A percentile compares a stretch with the other conserved stretches of the same genome.
Conservation (phyloP, 2,113 vertebrate species). For the Myrmophylax atrothorax region DNA sequence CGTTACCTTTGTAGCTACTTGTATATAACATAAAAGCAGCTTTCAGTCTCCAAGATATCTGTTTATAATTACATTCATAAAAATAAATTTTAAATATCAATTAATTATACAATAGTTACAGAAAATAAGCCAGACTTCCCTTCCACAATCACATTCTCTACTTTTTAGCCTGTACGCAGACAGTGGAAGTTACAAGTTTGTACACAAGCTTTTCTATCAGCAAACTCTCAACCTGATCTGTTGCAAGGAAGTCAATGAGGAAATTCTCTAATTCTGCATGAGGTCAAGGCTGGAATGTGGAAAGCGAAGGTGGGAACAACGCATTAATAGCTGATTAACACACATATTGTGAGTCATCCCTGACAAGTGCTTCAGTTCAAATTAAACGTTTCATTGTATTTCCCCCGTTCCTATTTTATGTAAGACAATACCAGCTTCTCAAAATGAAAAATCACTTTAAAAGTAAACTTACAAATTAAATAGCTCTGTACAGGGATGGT, state of each 20-base stretch:
- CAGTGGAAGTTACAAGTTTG: background rate
- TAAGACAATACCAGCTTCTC: background rate
- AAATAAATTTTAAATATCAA: conserved; percentile 21
- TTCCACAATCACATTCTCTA: background rate
- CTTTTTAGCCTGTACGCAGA: background rate
- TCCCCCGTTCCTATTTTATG: background rate
- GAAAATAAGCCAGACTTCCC: background rate
- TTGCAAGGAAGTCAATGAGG: background rate
- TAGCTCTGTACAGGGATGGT: background rate
- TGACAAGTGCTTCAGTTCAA: background rate
- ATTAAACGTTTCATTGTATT: background rate
- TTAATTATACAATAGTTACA: background rate
- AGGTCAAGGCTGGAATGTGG: background rate
- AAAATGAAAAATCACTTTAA: background rate
- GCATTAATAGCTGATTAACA: background rate
- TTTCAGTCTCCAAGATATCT: background rate
- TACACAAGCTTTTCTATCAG: background rate
- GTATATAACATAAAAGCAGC: conserved; percentile 16
- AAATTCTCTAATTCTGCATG: background rate
- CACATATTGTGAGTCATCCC: background rate
- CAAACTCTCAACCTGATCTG: background rate
- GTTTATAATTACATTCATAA: conserved; percentile 13
- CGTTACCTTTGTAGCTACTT: conserved; percentile 20
- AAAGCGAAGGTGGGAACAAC: background rate
- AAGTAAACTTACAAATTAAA: background rate